Evolutionary conservation across 2,113 vertebrate species (phyloP).

Genomic region (Vidua macroura): DNA sequence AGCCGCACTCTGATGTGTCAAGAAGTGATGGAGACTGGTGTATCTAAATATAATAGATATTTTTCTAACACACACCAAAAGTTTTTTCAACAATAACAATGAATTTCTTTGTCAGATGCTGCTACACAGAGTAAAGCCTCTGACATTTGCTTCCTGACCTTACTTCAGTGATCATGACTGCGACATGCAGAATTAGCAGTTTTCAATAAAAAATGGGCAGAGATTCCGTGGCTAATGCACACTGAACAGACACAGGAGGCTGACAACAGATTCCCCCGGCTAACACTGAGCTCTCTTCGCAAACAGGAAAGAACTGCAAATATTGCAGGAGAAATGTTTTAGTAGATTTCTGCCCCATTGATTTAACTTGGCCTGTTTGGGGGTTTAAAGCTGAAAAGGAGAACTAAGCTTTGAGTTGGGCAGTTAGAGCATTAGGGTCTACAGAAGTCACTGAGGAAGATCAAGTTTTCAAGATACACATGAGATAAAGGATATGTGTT

Average conservation of each 20-base stretch:
- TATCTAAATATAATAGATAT: neutral
- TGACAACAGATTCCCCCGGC: neutral
- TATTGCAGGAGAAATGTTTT: neutral
- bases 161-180: neutral
- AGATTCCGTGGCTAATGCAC: neutral
- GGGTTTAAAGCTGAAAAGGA: neutral
- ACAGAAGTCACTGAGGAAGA: neutral
- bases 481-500: neutral
- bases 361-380: neutral
- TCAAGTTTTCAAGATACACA: neutral
- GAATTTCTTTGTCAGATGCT: neutral
- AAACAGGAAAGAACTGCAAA: neutral
- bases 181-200: neutral
- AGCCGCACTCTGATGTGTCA: neutral
- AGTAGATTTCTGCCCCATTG: neutral
- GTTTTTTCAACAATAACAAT: neutral
- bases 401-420: neutral
- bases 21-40: fast-evolving
- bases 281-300: neutral
- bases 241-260: neutral
- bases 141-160: neutral
- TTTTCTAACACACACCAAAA: neutral
- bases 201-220: neutral
- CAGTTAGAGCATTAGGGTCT: neutral
- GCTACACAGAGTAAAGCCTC: neutral